Conservation (phyloP, 2,888 invertebrate genomes). For the Stegophylla sp. region DNA sequence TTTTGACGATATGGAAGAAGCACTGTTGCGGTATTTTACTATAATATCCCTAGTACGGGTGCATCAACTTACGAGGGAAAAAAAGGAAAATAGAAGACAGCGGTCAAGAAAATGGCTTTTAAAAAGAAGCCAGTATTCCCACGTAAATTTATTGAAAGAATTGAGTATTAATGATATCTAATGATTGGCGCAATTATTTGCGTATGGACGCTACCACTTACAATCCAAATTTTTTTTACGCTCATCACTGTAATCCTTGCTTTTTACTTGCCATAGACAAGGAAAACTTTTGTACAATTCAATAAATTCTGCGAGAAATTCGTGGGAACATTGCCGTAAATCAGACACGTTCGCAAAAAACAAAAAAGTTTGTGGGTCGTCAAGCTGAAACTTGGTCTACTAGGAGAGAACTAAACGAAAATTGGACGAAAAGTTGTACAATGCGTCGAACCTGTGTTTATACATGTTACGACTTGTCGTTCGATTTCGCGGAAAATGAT, state of each 20-base stretch:
- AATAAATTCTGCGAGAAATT: constrained; percentile 22
- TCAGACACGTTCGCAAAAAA: constrained; percentile 19
- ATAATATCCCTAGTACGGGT: constrained; percentile 24
- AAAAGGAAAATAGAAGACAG: constrained; percentile 18
- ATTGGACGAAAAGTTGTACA: no score
- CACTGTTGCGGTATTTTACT: no score
- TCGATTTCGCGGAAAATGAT: constrained; percentile 44
- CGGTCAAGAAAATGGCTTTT: constrained; percentile 19
- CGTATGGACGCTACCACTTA: constrained; percentile 32
- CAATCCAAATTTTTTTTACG: constrained; percentile 8
- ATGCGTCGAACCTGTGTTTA: no score
- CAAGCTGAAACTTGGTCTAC: constrained; percentile 2
- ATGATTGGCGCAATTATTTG: constrained; percentile 58
- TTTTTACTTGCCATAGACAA: constrained; percentile 34
- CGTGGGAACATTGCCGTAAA: constrained; percentile 6
- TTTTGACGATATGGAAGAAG: no score
- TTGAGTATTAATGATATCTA: constrained; percentile 21
- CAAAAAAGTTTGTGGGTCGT: background rate
- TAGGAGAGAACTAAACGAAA: no score
- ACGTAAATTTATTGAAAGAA: constrained; percentile 48
- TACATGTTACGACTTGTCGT: no score
- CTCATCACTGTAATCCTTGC: no score
- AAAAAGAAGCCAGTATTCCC: constrained; percentile 26
- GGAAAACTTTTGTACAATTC: constrained; percentile 12
- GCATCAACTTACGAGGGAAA: constrained; percentile 19